A percentile compares a stretch with the other conserved stretches of the same genome.
Evolutionary conservation across 2,113 vertebrate species (phyloP).

Genomic region (Poeciliopsis occidentalis): DNA sequence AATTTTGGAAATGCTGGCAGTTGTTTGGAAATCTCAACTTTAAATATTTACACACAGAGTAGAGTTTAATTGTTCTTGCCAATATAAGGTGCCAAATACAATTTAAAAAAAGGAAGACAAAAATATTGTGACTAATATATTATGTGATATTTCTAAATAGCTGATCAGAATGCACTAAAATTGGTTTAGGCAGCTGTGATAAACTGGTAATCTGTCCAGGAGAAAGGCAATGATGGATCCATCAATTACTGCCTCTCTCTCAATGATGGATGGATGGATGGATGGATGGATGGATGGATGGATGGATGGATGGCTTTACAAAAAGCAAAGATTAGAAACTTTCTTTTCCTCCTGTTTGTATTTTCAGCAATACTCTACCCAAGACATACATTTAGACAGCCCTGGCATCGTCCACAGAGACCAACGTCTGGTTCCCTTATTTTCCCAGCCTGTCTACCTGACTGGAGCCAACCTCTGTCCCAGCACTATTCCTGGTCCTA

Average conservation of each 20-base stretch:
- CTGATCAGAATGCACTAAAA: no score
- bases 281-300: background rate
- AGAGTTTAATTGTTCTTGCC: no score
- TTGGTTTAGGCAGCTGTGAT: no score
- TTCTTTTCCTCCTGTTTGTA: constrained; percentile 19
- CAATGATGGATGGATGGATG: background rate
- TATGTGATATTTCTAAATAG: no score
- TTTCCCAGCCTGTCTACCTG: constrained; percentile 52
- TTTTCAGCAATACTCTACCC: constrained; percentile 31
- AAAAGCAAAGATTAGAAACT: constrained; percentile 41
- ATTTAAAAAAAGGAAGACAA: no score
- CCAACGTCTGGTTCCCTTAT: constrained; percentile 35
- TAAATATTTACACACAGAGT: no score
- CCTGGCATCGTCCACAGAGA: constrained; percentile 26
- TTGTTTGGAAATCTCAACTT: no score
- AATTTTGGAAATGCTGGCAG: no score
- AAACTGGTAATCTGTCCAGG: background rate
- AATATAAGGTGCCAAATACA: no score
- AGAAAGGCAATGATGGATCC: no score
- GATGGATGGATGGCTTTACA: background rate
- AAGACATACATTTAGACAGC: constrained; percentile 27
- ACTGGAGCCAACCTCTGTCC: constrained; percentile 55
- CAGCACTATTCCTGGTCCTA: constrained; percentile 44
- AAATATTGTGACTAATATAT: background rate
- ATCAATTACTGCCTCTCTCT: background rate